Percentiles rank a stretch among this genome's conserved stretches.
These are phyloP conservation scores for Nicator chloris DNA, from an alignment of 2,113 vertebrate genomes.

Conservation along the genomic window DNA sequence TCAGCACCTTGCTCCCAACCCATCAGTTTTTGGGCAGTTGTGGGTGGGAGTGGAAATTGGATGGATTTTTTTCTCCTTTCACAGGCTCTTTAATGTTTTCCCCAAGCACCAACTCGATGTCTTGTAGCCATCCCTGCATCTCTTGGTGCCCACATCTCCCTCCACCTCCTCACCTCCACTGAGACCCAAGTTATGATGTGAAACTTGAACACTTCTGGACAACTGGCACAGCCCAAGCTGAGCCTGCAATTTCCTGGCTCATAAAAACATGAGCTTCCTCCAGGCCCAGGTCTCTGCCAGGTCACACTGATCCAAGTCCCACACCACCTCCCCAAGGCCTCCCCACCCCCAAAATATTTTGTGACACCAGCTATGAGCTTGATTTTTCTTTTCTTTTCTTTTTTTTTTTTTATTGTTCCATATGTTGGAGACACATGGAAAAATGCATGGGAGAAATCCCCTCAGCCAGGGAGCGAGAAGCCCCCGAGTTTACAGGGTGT, in stretches of 20 bases:
- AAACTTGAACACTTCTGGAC: not conserved
- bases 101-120: accelerated
- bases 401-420: not conserved
- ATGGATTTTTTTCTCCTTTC: not conserved
- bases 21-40: not conserved
- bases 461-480: not conserved
- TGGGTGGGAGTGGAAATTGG: accelerated
- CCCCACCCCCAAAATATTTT: not conserved
- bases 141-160: not conserved
- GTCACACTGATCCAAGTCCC: not conserved
- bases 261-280: constrained; percentile 57
- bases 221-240: constrained; percentile 10
- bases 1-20: not conserved
- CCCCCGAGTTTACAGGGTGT: constrained; percentile 47
- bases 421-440: constrained; percentile 16
- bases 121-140: not conserved
- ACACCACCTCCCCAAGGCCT: not conserved
- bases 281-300: not conserved
- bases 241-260: constrained; percentile 53
- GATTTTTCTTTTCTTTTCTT: not conserved
- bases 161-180: not conserved
- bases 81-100: not conserved
- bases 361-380: not conserved
- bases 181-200: not conserved
- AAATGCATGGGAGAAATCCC: not conserved